phyloP scores from a whole-genome alignment of 2,113 vertebrate species.

The Sturnira hondurensis region DNA sequence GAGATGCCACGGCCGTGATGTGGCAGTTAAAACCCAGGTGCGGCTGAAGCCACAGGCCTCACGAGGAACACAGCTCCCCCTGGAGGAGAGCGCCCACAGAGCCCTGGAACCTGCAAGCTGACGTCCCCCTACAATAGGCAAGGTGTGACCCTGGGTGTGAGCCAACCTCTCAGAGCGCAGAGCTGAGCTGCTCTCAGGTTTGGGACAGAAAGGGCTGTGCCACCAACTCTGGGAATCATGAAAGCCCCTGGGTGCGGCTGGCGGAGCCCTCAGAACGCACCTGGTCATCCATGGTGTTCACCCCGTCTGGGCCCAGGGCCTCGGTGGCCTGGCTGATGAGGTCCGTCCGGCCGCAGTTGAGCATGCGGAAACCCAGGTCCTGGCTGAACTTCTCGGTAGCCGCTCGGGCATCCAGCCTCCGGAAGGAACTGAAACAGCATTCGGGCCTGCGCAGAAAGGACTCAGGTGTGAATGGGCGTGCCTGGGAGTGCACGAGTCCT shows the following conservation, averaged over 20 bases:
- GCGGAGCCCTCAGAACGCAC: constrained; percentile 67
- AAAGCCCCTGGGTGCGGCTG: not conserved
- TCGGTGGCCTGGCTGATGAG: constrained; percentile 94
- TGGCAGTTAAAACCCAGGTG: not conserved
- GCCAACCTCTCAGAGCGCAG: not conserved
- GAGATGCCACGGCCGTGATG: fast-evolving
- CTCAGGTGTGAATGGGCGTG: not conserved
- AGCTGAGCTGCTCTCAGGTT: not conserved
- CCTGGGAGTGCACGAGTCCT: fast-evolving
- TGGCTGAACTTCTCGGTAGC: constrained; percentile 96
- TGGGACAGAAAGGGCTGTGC: not conserved
- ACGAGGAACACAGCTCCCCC: fast-evolving
- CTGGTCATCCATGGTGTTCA: constrained; percentile 99
- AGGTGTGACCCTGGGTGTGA: fast-evolving
- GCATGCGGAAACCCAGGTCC: constrained; percentile 97
- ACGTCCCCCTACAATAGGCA: not conserved
- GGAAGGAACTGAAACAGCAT: constrained; percentile 96
- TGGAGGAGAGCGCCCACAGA: fast-evolving
- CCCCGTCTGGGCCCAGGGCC: constrained; percentile 90
- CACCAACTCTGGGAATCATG: not conserved
- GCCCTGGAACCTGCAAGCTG: not conserved
- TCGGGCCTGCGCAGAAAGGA: constrained; percentile 86
- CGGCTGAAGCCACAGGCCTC: not conserved
- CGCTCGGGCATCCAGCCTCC: constrained; percentile 93
- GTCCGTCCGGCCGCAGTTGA: constrained; percentile 96